phyloP scores from a whole-genome alignment of 2,888 invertebrate genomes.

The Aquatica leii region DNA sequence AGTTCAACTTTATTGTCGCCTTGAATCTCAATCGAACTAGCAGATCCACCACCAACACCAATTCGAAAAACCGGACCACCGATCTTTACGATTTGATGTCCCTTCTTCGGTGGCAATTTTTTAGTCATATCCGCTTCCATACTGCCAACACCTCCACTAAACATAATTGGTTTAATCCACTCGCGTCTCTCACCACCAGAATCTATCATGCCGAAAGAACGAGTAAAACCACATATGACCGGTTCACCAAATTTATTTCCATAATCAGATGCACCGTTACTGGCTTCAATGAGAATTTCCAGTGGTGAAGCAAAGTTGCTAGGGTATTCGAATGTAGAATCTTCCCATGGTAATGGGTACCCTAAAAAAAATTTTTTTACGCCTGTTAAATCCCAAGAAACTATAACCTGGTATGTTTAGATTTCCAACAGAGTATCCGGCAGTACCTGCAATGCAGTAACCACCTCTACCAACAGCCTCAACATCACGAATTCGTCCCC shows the following conservation, averaged over 20 bases:
- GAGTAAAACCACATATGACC: slow-evolving; percentile 87
- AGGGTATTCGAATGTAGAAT: slow-evolving; percentile 77
- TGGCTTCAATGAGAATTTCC: slow-evolving; percentile 92
- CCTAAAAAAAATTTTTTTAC: no score
- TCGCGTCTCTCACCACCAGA: slow-evolving; percentile 74
- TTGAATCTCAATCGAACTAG: slow-evolving; percentile 94
- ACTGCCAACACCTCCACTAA: slow-evolving; percentile 94
- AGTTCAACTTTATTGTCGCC: slow-evolving; percentile 86
- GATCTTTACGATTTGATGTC: slow-evolving; percentile 92
- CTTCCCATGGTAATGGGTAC: slow-evolving; percentile 90
- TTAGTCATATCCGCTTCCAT: slow-evolving; percentile 84
- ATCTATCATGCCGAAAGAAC: slow-evolving; percentile 85
- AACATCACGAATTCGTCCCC: slow-evolving; percentile 93
- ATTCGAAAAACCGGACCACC: slow-evolving; percentile 98
- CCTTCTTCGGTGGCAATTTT: slow-evolving; percentile 80
- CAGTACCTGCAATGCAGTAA: slow-evolving; percentile 93
- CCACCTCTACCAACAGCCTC: slow-evolving; percentile 96
- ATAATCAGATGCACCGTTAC: slow-evolving; percentile 98
- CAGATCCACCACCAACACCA: slow-evolving; percentile 98
- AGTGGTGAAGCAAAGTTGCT: slow-evolving; percentile 88
- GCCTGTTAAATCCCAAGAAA: no score
- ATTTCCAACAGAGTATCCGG: slow-evolving; percentile 96
- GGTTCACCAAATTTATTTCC: slow-evolving; percentile 99
- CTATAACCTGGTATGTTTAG: slow-evolving; percentile 82
- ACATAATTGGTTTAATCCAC: slow-evolving; percentile 99